Evolutionary conservation across 1,140 invertebrate genomes (phyloP), one percentile per base, ranked within the genome.

Genomic region (Mylabris phalerata): DNA sequence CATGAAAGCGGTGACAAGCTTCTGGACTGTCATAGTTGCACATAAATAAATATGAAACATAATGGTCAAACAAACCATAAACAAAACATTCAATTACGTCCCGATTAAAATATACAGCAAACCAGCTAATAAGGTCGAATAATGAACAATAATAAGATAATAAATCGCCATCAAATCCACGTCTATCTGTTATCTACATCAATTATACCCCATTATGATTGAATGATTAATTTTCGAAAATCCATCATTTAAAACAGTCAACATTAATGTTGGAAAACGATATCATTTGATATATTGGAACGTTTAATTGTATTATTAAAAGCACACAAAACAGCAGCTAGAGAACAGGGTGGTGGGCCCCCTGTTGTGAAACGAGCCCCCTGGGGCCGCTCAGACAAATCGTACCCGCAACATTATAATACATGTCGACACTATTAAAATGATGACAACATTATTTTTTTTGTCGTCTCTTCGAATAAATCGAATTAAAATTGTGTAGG

Each of bases 51-150:
- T 60, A 60, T 60, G 59, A 60, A 60, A 60, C 59, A 60, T 60
- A 60, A 60, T 60, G 51, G 40, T 49, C 46, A 50, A 55, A 48
- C 42, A 46, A 32, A 45, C 46, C 59, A 44, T 60, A 60, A 60
- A 60, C 47, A 60, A 56, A 45, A 47, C 46, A 56, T 60, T 55
- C 51, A 60, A 55, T 60, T 60, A 55, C 59, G 32, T 19, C 52
- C 32, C 59, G 54, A 55, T 61, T 62, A 60, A 57, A 32, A 32
- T 32, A 57, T 52, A 47, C 60, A 39, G 52, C 40, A 48, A 19
- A 57, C 42, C 54, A 46, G 38, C 43, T 62, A 65, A 65, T 65
- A 60, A 60, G 60, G 60, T 62, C 60, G 61, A 60, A 64, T 60
- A 54, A 63, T 63, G 48, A 45, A 58, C 49, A 55, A 61, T 62